Percentiles rank a stretch among this genome's conserved stretches.
Evolutionary conservation across 37 sponge, comb jelly and placozoan genomes (phyloP).

Genomic region (Haliclona indistincta): DNA sequence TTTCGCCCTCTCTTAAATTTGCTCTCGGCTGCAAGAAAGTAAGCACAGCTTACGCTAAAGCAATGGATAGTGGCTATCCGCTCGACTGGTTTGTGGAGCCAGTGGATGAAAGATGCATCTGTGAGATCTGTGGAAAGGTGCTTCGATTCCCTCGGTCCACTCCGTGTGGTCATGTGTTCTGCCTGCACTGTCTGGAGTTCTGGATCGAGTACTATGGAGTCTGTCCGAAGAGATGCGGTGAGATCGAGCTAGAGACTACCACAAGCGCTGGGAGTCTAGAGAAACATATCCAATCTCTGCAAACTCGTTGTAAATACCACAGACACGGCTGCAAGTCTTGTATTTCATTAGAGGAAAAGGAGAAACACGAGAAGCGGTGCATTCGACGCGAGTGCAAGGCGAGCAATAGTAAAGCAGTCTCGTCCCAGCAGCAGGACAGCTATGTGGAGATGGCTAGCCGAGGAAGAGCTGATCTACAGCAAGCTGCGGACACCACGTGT

Average conservation of each 20-base stretch:
- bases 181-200: constrained; percentile 32
- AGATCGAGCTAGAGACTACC: constrained; percentile 38
- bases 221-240: constrained; percentile 65
- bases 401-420: neutral
- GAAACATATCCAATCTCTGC: constrained; percentile 49
- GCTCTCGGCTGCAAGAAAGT: neutral
- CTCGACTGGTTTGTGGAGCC: constrained; percentile 59
- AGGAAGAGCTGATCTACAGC: neutral
- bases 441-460: constrained; percentile 12
- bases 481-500: no score
- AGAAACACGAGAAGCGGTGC: constrained; percentile 62
- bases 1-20: no score
- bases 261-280: constrained; percentile 32
- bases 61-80: constrained; percentile 61
- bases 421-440: constrained; percentile 1
- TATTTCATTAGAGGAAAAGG: constrained; percentile 43
- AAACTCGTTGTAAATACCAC: constrained; percentile 43
- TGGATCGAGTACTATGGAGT: constrained; percentile 60
- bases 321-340: constrained; percentile 49
- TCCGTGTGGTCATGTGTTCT: constrained; percentile 71
- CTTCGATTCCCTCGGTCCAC: constrained; percentile 51
- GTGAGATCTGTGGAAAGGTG: constrained; percentile 67
- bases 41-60: neutral
- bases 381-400: constrained; percentile 14
- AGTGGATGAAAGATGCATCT: constrained; percentile 42